Conservation (phyloP, 2,113 vertebrate genomes). For the Corapipo altera region DNA sequence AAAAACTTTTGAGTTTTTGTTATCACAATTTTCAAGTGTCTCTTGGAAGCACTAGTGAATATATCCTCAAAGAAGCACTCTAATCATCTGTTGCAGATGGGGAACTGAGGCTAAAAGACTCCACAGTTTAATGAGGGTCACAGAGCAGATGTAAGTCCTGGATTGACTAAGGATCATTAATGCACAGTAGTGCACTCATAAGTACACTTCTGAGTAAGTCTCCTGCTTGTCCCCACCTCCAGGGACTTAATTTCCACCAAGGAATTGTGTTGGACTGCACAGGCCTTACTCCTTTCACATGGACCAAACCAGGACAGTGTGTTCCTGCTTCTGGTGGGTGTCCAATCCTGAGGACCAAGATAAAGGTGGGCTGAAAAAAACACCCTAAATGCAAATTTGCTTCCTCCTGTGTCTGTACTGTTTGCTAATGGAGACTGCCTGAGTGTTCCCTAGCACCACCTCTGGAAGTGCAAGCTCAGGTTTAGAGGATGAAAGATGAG, state of each 20-base stretch:
- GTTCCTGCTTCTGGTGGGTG: neutral
- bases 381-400: fast-evolving
- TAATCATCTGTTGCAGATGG: neutral
- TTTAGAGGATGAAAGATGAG: neutral
- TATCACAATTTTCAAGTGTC: neutral
- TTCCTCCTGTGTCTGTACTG: neutral
- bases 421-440: neutral
- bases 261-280: neutral
- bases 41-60: neutral
- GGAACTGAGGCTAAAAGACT: neutral
- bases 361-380: neutral
- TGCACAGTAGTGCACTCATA: neutral
- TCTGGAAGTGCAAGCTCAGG: neutral
- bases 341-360: neutral
- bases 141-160: neutral
- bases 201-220: neutral
- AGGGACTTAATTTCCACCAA: neutral
- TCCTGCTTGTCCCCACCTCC: neutral
- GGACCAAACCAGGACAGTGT: neutral
- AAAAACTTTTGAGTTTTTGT: neutral
- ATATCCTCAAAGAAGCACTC: neutral
- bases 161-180: neutral
- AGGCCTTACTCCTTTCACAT: neutral
- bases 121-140: neutral
- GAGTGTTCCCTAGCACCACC: neutral